These are phyloP conservation scores for Neotoxoptera formosana DNA, from an alignment of 1,140 invertebrate species.

Conservation along the genomic window DNA sequence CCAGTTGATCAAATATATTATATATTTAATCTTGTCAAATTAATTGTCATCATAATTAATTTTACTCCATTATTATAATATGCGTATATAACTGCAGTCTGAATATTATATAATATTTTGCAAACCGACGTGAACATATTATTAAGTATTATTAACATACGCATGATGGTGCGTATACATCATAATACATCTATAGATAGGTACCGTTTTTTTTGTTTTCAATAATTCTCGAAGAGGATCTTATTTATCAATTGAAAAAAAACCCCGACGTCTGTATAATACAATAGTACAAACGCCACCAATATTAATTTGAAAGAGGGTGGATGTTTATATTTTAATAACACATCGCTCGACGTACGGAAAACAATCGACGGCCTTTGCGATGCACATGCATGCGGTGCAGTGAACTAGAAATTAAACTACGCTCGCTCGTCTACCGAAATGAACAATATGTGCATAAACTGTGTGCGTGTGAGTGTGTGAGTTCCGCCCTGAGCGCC, in stretches of 20 bases:
- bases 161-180: too few species aligned
- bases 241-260: neutral
- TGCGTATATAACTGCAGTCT: neutral
- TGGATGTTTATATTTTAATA: slow-evolving; percentile 34
- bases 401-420: slow-evolving; percentile 50
- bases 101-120: neutral
- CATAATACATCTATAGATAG: too few species aligned
- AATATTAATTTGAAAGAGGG: slow-evolving; percentile 1
- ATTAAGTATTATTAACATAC: neutral
- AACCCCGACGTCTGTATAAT: neutral
- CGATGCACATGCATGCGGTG: neutral
- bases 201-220: neutral
- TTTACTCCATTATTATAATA: neutral
- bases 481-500: neutral
- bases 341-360: neutral
- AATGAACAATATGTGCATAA: slow-evolving; percentile 39
- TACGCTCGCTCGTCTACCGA: neutral
- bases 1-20: neutral
- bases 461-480: neutral
- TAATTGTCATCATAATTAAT: neutral
- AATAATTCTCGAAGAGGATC: neutral
- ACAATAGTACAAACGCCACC: neutral
- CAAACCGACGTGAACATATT: too few species aligned
- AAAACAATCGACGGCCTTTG: slow-evolving; percentile 9
- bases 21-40: neutral